A percentile compares a stretch with the other conserved stretches of the same genome.
These are phyloP conservation scores for Flabesymbios commensalis DNA, from an alignment of 2,888 invertebrate genomes.

Conservation along the genomic window DNA sequence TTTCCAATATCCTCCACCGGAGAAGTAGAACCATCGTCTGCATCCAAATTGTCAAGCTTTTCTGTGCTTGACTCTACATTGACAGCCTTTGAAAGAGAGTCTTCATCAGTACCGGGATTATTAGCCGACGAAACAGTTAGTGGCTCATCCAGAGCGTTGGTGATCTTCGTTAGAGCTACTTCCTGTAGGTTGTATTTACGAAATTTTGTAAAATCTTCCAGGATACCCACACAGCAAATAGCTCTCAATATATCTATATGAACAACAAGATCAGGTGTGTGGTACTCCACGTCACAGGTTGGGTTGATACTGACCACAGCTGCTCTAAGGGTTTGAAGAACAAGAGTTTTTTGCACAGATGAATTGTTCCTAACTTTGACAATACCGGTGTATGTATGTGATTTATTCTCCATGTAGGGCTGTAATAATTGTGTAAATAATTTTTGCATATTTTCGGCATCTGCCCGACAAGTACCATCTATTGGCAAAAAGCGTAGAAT, in stretches of 20 bases:
- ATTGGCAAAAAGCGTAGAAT: constrained; percentile 82
- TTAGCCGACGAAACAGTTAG: too few species aligned
- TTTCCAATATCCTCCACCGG: too few species aligned
- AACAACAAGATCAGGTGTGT: constrained; percentile 74
- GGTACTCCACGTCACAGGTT: constrained; percentile 68
- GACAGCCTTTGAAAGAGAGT: too few species aligned
- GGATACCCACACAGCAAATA: constrained; percentile 78
- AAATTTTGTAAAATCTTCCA: constrained; percentile 76
- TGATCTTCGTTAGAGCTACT: too few species aligned
- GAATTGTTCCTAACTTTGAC: constrained; percentile 54
- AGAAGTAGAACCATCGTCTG: too few species aligned
- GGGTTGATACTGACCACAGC: constrained; percentile 66
- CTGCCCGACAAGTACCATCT: constrained; percentile 76
- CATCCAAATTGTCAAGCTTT: too few species aligned
- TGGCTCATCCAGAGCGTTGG: too few species aligned
- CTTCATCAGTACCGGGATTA: too few species aligned
- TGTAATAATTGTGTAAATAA: constrained; percentile 73
- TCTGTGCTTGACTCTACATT: too few species aligned
- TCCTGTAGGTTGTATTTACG: constrained; percentile 77
- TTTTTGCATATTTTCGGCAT: constrained; percentile 74
- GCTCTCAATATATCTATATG: constrained; percentile 82
- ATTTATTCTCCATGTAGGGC: constrained; percentile 66
- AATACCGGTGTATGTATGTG: constrained; percentile 43
- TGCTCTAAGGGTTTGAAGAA: constrained; percentile 70
- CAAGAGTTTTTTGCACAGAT: constrained; percentile 69